A percentile compares a stretch with the other conserved stretches of the same genome.
Conservation (phyloP, 1,140 invertebrate species). For the Artemia franciscana region DNA sequence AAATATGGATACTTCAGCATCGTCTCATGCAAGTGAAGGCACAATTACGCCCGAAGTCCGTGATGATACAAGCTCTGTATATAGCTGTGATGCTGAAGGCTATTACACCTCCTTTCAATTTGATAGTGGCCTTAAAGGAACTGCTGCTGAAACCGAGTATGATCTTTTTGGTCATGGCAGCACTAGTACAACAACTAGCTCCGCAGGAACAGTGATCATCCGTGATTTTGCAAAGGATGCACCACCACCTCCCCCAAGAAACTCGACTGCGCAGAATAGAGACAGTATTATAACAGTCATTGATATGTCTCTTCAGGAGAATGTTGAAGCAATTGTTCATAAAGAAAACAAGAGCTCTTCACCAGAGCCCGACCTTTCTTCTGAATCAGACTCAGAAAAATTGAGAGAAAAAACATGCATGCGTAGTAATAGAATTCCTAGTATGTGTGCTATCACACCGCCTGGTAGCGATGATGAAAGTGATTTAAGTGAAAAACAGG, state of each 20-base stretch:
- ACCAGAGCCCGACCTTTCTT: conserved; percentile 16
- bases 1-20: conserved; percentile 9
- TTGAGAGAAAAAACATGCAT: conserved; percentile 43
- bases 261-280: conserved; percentile 10
- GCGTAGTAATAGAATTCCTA: conserved; percentile 61
- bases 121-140: conserved; percentile 59
- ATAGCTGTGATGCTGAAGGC: conserved; percentile 85
- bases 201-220: conserved; percentile 47
- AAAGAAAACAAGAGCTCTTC: conserved; percentile 21
- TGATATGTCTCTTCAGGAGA: conserved; percentile 10
- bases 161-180: conserved; percentile 66
- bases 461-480: conserved; percentile 60
- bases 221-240: conserved; percentile 12
- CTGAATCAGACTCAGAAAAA: conserved; percentile 1
- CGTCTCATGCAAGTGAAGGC: conserved; percentile 54
- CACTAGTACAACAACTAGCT: conserved; percentile 67
- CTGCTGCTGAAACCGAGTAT: conserved; percentile 47
- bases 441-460: conserved; percentile 74
- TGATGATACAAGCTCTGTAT: conserved; percentile 66
- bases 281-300: conserved; percentile 16
- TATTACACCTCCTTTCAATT: conserved; percentile 93
- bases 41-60: conserved; percentile 56
- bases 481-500: not conserved
- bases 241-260: conserved; percentile 11
- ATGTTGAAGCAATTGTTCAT: not conserved